These are phyloP conservation scores for Crematogaster levior DNA, from an alignment of 2,888 invertebrate genomes.

Conservation along the genomic window DNA sequence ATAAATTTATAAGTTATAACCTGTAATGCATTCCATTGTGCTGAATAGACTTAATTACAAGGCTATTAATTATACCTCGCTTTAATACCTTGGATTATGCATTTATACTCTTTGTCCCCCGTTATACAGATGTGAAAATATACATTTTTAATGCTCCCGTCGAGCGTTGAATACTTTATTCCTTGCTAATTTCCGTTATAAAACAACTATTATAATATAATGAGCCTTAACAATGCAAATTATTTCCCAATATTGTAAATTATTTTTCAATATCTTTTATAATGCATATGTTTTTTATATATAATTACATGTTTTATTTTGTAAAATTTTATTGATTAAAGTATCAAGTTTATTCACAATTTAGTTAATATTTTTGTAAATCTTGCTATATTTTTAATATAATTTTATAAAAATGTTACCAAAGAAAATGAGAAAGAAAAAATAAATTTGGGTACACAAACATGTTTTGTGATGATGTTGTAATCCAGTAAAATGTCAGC, in stretches of 20 bases:
- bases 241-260: neutral
- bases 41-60: conserved; percentile 11
- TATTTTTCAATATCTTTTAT: neutral
- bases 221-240: neutral
- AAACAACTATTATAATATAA: conserved; percentile 1
- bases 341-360: neutral
- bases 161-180: neutral
- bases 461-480: conserved; percentile 13
- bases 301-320: neutral
- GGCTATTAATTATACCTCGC: conserved; percentile 7
- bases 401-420: neutral
- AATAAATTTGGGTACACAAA: neutral
- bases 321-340: neutral
- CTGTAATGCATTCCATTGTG: neutral
- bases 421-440: neutral
- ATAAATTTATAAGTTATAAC: conserved; percentile 16
- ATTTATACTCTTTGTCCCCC: neutral
- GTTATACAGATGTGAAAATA: neutral
- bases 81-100: conserved; percentile 21
- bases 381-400: neutral
- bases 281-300: neutral
- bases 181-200: neutral
- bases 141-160: conserved; percentile 7
- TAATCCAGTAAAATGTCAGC: conserved; percentile 36
- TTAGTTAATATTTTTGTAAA: neutral